phyloP scores from a whole-genome alignment of 1,140 invertebrate species.

The Calliopsis andreniformis region DNA sequence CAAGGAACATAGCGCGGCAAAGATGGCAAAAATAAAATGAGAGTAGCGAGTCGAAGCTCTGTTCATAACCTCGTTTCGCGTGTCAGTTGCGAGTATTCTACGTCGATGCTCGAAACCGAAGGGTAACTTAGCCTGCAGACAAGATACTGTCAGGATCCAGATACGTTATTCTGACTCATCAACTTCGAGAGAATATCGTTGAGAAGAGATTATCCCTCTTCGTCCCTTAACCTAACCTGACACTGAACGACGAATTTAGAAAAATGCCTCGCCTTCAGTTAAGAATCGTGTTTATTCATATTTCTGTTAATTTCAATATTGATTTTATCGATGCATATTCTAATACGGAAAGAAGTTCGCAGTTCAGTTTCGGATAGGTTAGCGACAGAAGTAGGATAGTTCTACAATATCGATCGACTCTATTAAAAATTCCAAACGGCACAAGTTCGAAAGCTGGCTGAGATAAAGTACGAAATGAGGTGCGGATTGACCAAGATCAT shows the following conservation, averaged over 20 bases:
- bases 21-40: conserved; percentile 7
- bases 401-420: too few species aligned
- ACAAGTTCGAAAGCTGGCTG: background rate
- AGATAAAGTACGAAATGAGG: background rate
- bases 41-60: background rate
- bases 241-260: too few species aligned
- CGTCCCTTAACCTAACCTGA: background rate
- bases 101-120: background rate
- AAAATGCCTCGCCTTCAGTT: too few species aligned
- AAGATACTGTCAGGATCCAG: background rate
- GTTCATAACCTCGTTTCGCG: too few species aligned
- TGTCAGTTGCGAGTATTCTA: background rate
- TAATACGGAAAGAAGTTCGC: too few species aligned
- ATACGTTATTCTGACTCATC: background rate
- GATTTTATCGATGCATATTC: background rate
- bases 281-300: background rate
- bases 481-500: conserved; percentile 51
- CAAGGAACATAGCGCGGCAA: too few species aligned
- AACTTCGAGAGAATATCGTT: background rate
- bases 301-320: background rate
- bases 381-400: too few species aligned
- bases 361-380: too few species aligned
- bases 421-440: background rate
- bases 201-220: conserved; percentile 9
- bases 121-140: too few species aligned